These are phyloP conservation scores for Dolichallabes microphthalmus DNA, from an alignment of 2,113 vertebrate genomes.

Conservation along the genomic window DNA sequence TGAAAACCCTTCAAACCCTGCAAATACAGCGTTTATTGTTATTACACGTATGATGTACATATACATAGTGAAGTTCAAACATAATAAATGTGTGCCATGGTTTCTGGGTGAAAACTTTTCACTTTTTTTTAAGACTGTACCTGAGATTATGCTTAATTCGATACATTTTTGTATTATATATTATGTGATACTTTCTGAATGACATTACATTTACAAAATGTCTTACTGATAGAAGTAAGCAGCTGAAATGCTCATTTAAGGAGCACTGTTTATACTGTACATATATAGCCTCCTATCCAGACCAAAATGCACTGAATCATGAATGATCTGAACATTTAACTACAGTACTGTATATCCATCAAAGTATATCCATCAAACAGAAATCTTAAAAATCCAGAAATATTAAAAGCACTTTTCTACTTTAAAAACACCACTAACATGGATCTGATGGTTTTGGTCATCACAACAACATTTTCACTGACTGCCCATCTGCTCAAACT, in stretches of 20 bases:
- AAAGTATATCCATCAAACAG: background rate
- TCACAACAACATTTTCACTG: background rate
- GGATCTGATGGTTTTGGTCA: background rate
- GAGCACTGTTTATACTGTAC: background rate
- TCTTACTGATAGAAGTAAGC: no score
- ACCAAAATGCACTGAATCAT: background rate
- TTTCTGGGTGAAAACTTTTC: background rate
- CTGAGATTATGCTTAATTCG: background rate
- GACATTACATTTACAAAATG: background rate
- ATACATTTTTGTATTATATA: background rate
- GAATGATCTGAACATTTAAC: background rate
- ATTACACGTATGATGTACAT: background rate
- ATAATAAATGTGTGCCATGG: background rate
- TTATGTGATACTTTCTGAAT: background rate
- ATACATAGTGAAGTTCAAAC: background rate
- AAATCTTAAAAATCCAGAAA: background rate
- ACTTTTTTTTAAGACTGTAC: background rate
- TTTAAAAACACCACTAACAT: background rate
- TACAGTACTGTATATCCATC: background rate
- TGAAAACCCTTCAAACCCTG: slow-evolving; percentile 84
- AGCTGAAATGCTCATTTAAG: background rate
- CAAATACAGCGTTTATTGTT: slow-evolving; percentile 23
- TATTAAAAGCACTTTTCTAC: background rate
- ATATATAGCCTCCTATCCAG: background rate
- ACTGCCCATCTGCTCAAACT: background rate